These are phyloP conservation scores for Discoglossus pictus DNA, from an alignment of 2,797 vertebrate species.

Conservation along the genomic window DNA sequence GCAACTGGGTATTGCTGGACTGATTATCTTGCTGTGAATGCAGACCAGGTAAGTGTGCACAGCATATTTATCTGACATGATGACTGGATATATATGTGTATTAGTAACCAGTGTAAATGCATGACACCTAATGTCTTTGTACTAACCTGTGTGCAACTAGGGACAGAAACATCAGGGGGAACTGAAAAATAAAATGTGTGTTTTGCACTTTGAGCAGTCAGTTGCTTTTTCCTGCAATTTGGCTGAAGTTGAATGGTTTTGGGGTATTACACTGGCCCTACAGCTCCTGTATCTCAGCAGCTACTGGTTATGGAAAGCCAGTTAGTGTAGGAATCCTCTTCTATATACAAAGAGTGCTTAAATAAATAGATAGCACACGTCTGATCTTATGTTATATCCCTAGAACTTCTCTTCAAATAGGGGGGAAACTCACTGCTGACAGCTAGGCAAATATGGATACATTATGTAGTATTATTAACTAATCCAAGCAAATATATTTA, in stretches of 20 bases:
- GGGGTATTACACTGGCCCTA: constrained; percentile 48
- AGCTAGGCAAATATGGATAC: too few relatives aligned
- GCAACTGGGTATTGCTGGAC: constrained; percentile 3
- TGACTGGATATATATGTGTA: too few relatives aligned
- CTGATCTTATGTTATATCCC: constrained; percentile 30
- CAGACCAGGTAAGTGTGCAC: constrained; percentile 18
- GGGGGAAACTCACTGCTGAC: not conserved
- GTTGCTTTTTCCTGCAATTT: too few relatives aligned
- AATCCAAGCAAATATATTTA: too few relatives aligned
- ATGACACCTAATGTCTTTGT: not conserved
- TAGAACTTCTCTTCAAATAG: not conserved
- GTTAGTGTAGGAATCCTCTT: constrained; percentile 30
- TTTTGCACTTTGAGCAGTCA: too few relatives aligned
- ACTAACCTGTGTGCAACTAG: constrained; percentile 17
- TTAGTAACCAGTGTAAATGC: too few relatives aligned
- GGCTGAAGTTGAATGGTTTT: constrained; percentile 47
- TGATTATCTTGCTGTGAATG: not conserved
- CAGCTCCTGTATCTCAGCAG: constrained; percentile 15
- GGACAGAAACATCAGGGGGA: too few relatives aligned
- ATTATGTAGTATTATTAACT: too few relatives aligned
- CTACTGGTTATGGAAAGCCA: constrained; percentile 29
- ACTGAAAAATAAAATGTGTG: too few relatives aligned
- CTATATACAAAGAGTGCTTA: constrained; percentile 37
- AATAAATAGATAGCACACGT: constrained; percentile 48
- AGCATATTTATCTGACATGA: too few relatives aligned